phyloP scores from a whole-genome alignment of 2,797 vertebrate species.

The Malacoctenus gilli region DNA sequence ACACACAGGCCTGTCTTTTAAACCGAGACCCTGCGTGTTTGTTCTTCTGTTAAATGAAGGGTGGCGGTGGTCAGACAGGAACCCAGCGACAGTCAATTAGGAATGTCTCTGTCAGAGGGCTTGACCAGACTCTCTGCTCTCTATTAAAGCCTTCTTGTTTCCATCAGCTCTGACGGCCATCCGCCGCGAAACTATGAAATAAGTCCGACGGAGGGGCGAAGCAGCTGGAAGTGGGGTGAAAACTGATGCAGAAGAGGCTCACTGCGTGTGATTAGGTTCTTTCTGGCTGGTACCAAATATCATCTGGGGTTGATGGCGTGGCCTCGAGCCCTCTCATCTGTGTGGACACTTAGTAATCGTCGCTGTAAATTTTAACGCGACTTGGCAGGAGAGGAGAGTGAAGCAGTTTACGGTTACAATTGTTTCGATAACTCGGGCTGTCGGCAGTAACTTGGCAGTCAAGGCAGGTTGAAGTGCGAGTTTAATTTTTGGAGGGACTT shows the following conservation, averaged over 20 bases:
- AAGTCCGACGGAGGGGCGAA: not conserved
- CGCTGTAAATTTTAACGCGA: too few species aligned
- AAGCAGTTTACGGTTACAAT: too few species aligned
- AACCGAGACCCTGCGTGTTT: slow-evolving; percentile 60
- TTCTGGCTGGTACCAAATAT: not conserved
- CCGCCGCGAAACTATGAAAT: slow-evolving; percentile 22
- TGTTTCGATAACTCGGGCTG: too few species aligned
- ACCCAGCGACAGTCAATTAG: slow-evolving; percentile 70
- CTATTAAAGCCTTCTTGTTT: slow-evolving; percentile 48
- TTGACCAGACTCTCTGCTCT: slow-evolving; percentile 62
- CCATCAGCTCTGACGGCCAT: slow-evolving; percentile 23
- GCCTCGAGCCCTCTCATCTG: too few species aligned
- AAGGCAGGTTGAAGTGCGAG: too few species aligned
- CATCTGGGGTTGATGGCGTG: too few species aligned
- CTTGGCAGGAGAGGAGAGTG: too few species aligned
- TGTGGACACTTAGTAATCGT: too few species aligned
- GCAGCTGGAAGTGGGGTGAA: not conserved
- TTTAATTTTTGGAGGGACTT: too few species aligned
- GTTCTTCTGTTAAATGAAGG: slow-evolving; percentile 73
- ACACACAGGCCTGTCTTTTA: slow-evolving; percentile 68
- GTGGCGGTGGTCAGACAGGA: slow-evolving; percentile 63
- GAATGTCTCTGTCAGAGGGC: slow-evolving; percentile 68
- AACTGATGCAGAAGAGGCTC: too few species aligned
- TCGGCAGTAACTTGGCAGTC: too few species aligned
- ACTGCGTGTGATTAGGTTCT: not conserved